Evolutionary conservation across 2,888 invertebrate genomes (phyloP).

Genomic region (Calliscelio sp.): DNA sequence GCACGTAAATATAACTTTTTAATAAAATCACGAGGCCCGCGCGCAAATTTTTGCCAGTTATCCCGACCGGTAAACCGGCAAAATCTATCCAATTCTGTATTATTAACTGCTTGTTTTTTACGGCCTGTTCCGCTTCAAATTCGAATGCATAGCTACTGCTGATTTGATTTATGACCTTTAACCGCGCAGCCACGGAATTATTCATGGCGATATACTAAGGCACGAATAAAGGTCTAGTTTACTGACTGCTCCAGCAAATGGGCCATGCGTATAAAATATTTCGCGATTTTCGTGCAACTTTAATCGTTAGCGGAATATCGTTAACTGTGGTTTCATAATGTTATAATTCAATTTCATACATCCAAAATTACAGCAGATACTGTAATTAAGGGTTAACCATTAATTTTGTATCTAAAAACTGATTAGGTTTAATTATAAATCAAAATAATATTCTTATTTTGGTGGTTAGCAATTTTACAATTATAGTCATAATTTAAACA

Average conservation of each 20-base stretch:
- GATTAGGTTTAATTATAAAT: too few relatives aligned
- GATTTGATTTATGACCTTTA: slow-evolving; percentile 63
- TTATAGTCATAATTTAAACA: slow-evolving; percentile 25
- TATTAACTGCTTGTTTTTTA: slow-evolving; percentile 52
- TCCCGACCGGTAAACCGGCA: too few relatives aligned
- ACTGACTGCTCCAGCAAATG: slow-evolving; percentile 23
- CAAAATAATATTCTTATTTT: too few relatives aligned
- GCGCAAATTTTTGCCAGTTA: too few relatives aligned
- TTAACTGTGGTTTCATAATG: slow-evolving; percentile 22
- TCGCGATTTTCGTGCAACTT: slow-evolving; percentile 31
- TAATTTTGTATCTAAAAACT: too few relatives aligned
- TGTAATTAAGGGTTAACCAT: not conserved
- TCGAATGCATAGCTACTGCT: slow-evolving; percentile 27
- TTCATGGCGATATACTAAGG: slow-evolving; percentile 47
- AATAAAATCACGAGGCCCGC: slow-evolving; percentile 34
- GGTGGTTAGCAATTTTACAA: not conserved
- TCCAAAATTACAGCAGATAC: not conserved
- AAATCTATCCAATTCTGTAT: slow-evolving; percentile 26
- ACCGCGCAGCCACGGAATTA: slow-evolving; percentile 39
- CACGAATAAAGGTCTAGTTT: slow-evolving; percentile 42
- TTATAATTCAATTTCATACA: slow-evolving; percentile 23
- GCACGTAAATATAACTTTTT: slow-evolving; percentile 20
- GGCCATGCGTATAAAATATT: slow-evolving; percentile 46
- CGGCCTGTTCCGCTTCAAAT: slow-evolving; percentile 35
- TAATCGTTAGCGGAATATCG: slow-evolving; percentile 4